Evolutionary conservation across 1,140 invertebrate genomes (phyloP).

Genomic region (Drosophila pseudoananassae): DNA sequence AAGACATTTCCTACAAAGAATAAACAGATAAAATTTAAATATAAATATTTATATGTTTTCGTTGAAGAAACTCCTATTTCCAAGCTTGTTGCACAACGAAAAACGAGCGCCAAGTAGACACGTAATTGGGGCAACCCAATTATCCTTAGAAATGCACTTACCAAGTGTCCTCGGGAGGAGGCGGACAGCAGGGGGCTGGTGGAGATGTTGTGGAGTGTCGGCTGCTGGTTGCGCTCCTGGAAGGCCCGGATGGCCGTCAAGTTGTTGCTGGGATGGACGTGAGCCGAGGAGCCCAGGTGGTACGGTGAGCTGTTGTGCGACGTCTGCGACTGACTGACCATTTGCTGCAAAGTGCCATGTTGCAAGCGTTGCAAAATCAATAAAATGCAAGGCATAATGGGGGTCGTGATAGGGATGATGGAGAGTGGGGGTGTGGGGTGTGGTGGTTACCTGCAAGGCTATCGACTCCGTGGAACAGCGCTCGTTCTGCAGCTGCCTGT

Average conservation of each 20-base stretch:
- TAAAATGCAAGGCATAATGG: constrained; percentile 24
- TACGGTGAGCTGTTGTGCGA: constrained; percentile 80
- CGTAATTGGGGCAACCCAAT: not conserved
- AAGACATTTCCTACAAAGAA: constrained; percentile 76
- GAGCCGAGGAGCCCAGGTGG: constrained; percentile 38
- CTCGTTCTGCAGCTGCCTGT: constrained; percentile 85
- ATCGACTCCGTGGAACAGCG: constrained; percentile 85
- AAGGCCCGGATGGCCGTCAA: constrained; percentile 80
- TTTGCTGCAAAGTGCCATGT: constrained; percentile 43
- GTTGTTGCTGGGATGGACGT: constrained; percentile 80
- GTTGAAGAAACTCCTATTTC: not conserved
- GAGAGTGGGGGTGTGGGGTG: not conserved
- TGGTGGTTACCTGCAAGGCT: constrained; percentile 85
- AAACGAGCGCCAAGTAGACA: not conserved
- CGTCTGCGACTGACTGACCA: constrained; percentile 48
- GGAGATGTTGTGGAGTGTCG: constrained; percentile 76
- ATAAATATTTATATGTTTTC: too few species aligned
- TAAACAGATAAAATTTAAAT: too few species aligned
- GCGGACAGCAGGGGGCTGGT: constrained; percentile 78
- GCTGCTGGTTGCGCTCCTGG: constrained; percentile 69
- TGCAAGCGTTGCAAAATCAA: constrained; percentile 31
- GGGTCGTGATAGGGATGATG: not conserved
- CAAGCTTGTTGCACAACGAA: not conserved
- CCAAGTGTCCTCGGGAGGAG: constrained; percentile 74
- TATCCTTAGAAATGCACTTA: constrained; percentile 22